Conservation (phyloP, 2,797 vertebrate species). For the Thaleichthys pacificus region DNA sequence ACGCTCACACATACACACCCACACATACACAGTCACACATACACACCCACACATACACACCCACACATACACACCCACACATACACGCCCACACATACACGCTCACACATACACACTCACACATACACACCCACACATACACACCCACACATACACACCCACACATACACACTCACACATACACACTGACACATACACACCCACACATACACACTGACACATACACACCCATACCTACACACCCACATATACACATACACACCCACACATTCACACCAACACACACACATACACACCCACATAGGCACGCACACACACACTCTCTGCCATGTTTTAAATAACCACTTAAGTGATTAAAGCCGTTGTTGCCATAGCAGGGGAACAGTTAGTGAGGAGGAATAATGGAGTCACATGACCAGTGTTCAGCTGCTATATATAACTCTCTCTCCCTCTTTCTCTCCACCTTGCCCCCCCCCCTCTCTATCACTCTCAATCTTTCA, state of each 20-base stretch:
- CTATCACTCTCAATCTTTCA: constrained; percentile 5
- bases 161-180: constrained; percentile 1
- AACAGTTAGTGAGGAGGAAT: constrained; percentile 41
- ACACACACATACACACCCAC: not conserved
- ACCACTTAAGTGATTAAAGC: constrained; percentile 10
- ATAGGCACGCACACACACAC: not conserved
- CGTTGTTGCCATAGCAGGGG: constrained; percentile 14
- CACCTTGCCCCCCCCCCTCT: constrained; percentile 3
- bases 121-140: not conserved
- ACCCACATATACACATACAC: not conserved
- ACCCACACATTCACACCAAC: not conserved
- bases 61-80: not conserved
- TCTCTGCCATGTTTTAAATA: constrained; percentile 17
- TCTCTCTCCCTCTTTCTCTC: not conserved
- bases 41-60: not conserved
- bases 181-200: not conserved
- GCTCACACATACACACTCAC: not conserved
- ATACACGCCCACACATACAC: not conserved
- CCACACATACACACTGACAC: not conserved
- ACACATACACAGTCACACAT: not conserved
- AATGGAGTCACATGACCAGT: constrained; percentile 16
- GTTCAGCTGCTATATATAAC: constrained; percentile 39
- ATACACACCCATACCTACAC: not conserved
- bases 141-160: not conserved
- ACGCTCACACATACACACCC: not conserved